Percentiles rank a stretch among this genome's conserved stretches.
These are phyloP conservation scores for Tachina lurida DNA, from an alignment of 2,888 invertebrate genomes.

Conservation along the genomic window DNA sequence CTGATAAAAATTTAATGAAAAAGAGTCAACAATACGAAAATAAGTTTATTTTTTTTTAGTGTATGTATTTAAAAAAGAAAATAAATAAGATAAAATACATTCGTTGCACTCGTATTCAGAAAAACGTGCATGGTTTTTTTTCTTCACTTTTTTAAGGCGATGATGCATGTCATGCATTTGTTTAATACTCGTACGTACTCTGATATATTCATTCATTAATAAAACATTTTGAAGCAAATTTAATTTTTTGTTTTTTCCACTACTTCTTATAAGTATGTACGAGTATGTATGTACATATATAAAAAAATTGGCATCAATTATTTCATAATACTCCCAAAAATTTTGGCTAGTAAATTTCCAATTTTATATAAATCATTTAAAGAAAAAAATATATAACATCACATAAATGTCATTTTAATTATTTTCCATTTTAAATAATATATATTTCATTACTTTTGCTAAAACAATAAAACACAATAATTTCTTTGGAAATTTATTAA, in stretches of 20 bases:
- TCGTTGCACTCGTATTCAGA: constrained; percentile 2
- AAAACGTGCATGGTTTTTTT: constrained; percentile 39
- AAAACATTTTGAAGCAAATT: constrained; percentile 52
- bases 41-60: too few relatives aligned
- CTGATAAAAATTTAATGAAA: too few relatives aligned
- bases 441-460: constrained; percentile 7
- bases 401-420: constrained; percentile 67
- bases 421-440: constrained; percentile 43
- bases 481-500: background rate
- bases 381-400: constrained; percentile 5
- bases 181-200: background rate
- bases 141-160: constrained; percentile 21
- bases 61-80: too few relatives aligned
- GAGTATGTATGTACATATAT: background rate
- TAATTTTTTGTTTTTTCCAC: background rate
- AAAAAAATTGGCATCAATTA: background rate
- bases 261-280: background rate
- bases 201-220: constrained; percentile 65
- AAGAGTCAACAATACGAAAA: too few relatives aligned
- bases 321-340: background rate
- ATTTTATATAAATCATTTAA: background rate
- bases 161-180: constrained; percentile 54
- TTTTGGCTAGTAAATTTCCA: background rate
- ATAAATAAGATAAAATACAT: background rate
- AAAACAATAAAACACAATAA: background rate